phyloP scores from a whole-genome alignment of 2,113 vertebrate species.

The Trematocara marginatum region DNA sequence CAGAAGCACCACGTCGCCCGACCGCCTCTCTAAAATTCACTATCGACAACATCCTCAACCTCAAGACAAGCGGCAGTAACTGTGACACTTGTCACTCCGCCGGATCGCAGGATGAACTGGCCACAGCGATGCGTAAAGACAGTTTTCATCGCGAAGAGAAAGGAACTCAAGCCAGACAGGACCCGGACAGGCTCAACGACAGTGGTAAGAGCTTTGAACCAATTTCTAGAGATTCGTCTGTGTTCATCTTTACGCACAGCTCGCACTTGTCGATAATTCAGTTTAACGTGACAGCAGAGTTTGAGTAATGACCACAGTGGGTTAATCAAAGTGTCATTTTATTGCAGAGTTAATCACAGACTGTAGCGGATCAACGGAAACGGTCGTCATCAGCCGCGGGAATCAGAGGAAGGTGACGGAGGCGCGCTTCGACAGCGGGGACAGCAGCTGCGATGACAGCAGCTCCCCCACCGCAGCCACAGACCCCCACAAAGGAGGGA shows the following conservation, averaged over 20 bases:
- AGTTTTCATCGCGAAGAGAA: conserved; percentile 35
- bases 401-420: conserved; percentile 47
- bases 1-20: conserved; percentile 70
- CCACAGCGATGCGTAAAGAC: conserved; percentile 28
- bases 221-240: neutral
- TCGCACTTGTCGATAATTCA: neutral
- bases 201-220: conserved; percentile 49
- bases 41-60: conserved; percentile 78
- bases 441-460: conserved; percentile 71
- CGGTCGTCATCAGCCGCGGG: conserved; percentile 31
- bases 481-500: conserved; percentile 32
- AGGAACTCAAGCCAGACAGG: conserved; percentile 12
- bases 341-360: conserved; percentile 53
- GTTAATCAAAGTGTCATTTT: neutral
- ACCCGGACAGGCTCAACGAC: conserved; percentile 16
- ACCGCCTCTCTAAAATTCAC: conserved; percentile 76
- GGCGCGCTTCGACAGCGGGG: conserved; percentile 64
- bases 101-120: conserved; percentile 36
- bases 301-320: neutral
- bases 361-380: conserved; percentile 14
- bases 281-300: neutral
- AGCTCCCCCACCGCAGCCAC: conserved; percentile 44
- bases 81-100: conserved; percentile 52
- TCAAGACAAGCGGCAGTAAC: conserved; percentile 64
- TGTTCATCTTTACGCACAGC: neutral